Evolutionary conservation across 2,797 vertebrate species (phyloP).

Genomic region (Galaxias olidus): DNA sequence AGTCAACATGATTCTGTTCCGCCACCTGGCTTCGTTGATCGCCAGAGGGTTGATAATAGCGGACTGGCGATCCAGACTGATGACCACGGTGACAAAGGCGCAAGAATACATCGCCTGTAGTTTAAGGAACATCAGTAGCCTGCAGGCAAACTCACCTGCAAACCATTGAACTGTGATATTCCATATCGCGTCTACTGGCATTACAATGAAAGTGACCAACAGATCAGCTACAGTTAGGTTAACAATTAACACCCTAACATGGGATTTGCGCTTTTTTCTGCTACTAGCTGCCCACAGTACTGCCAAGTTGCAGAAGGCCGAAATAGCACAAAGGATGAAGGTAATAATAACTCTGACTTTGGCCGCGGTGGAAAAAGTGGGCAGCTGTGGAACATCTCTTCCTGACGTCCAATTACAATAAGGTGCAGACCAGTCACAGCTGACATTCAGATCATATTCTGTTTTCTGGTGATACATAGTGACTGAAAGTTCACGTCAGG

Average conservation of each 20-base stretch:
- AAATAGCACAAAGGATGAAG: conserved; percentile 75
- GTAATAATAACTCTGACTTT: conserved; percentile 81
- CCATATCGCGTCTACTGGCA: conserved; percentile 85
- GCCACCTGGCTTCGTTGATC: conserved; percentile 71
- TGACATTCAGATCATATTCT: conserved; percentile 43
- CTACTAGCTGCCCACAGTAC: conserved; percentile 74
- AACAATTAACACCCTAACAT: conserved; percentile 79
- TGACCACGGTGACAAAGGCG: conserved; percentile 86
- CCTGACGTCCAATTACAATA: conserved; percentile 40
- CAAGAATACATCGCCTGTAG: conserved; percentile 87
- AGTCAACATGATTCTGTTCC: conserved; percentile 78
- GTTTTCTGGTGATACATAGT: conserved; percentile 39
- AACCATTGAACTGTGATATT: conserved; percentile 88
- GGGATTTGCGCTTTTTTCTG: conserved; percentile 72
- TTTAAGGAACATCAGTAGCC: conserved; percentile 86
- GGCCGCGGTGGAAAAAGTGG: conserved; percentile 82
- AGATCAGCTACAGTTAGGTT: conserved; percentile 83
- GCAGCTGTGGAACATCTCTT: conserved; percentile 50
- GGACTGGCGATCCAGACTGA: conserved; percentile 84
- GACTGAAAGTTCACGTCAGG: conserved; percentile 32
- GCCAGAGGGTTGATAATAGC: conserved; percentile 83
- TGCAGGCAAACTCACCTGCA: conserved; percentile 78
- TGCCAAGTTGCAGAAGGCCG: conserved; percentile 77
- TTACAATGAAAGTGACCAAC: conserved; percentile 84
- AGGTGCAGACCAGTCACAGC: conserved; percentile 44